Percentiles rank a stretch among this genome's conserved stretches.
phyloP scores from a whole-genome alignment of 2,888 invertebrate species.

The Athripsodes cinereus region DNA sequence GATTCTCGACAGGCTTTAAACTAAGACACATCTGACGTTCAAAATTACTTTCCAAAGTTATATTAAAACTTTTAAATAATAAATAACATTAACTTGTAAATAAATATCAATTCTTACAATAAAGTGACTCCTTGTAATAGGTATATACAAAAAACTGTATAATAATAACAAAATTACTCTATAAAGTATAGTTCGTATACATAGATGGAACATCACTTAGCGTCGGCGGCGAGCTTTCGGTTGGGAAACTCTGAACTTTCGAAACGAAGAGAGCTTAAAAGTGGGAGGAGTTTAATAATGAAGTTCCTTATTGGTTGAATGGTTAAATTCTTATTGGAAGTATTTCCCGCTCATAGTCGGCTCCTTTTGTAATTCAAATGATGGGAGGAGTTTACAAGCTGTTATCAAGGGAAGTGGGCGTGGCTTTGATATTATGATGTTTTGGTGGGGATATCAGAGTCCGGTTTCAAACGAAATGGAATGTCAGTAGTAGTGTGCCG shows the following conservation, averaged over 20 bases:
- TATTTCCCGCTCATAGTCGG: conserved; percentile 4
- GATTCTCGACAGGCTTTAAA: too few relatives aligned
- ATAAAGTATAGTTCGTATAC: too few relatives aligned
- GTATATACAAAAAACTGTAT: conserved; percentile 23
- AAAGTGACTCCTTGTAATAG: conserved; percentile 15
- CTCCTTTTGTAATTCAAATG: conserved; percentile 11
- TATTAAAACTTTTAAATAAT: too few relatives aligned
- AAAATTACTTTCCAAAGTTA: too few relatives aligned
- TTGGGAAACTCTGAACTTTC: conserved; percentile 11
- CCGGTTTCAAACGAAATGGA: conserved; percentile 24
- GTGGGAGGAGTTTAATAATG: conserved; percentile 4
- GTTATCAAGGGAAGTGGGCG: conserved; percentile 27
- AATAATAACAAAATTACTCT: background rate
- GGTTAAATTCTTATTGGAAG: conserved; percentile 8
- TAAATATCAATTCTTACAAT: conserved; percentile 22
- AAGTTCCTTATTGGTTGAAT: conserved; percentile 2
- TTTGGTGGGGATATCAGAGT: conserved; percentile 30
- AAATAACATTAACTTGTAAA: conserved; percentile 10
- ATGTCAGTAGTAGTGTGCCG: conserved; percentile 22
- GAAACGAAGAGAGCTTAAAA: conserved; percentile 7
- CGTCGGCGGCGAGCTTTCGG: background rate
- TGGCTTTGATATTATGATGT: conserved; percentile 26
- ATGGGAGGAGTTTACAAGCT: conserved; percentile 4
- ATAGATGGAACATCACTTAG: background rate
- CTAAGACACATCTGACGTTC: too few relatives aligned